phyloP scores from a whole-genome alignment of 92 coral and sea anemone genomes.

The Palythoa heliodiscus region DNA sequence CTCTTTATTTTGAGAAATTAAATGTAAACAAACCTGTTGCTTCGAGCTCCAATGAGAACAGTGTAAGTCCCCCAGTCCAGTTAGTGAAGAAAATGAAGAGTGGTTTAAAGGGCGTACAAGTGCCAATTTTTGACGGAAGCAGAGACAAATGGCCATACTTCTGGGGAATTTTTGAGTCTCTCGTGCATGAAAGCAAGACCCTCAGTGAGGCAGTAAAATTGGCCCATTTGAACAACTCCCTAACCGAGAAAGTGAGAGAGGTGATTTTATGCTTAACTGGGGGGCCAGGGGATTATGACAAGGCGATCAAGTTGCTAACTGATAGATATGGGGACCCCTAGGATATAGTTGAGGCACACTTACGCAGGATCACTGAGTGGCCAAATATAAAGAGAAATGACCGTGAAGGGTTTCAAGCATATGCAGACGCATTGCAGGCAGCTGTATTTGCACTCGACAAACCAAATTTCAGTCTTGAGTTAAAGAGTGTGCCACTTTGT shows the following conservation, averaged over 20 bases:
- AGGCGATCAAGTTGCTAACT: constrained; percentile 50
- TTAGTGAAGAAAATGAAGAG: constrained; percentile 15
- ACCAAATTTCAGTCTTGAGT: constrained; percentile 47
- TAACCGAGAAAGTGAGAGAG: constrained; percentile 43
- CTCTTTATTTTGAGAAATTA: constrained; percentile 18
- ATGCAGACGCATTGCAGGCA: constrained; percentile 60
- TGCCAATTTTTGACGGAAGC: constrained; percentile 31
- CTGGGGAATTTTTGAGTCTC: constrained; percentile 41
- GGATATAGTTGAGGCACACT: constrained; percentile 61
- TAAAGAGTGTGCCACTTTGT: constrained; percentile 45
- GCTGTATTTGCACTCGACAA: constrained; percentile 60
- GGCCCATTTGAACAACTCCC: constrained; percentile 46
- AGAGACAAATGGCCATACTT: constrained; percentile 35
- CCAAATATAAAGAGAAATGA: constrained; percentile 39
- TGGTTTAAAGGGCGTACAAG: constrained; percentile 40
- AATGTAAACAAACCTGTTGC: constrained; percentile 16
- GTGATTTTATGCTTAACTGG: constrained; percentile 51
- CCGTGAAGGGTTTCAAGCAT: constrained; percentile 49
- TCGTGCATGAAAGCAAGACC: constrained; percentile 40
- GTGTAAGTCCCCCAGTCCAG: constrained; percentile 4
- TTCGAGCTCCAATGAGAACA: constrained; percentile 24
- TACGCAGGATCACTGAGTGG: constrained; percentile 52
- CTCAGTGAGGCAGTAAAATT: constrained; percentile 29
- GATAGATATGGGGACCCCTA: constrained; percentile 61
- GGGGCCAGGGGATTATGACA: constrained; percentile 54